Evolutionary conservation across 2,888 invertebrate genomes (phyloP).

Genomic region (Microctonus aethiopoides): DNA sequence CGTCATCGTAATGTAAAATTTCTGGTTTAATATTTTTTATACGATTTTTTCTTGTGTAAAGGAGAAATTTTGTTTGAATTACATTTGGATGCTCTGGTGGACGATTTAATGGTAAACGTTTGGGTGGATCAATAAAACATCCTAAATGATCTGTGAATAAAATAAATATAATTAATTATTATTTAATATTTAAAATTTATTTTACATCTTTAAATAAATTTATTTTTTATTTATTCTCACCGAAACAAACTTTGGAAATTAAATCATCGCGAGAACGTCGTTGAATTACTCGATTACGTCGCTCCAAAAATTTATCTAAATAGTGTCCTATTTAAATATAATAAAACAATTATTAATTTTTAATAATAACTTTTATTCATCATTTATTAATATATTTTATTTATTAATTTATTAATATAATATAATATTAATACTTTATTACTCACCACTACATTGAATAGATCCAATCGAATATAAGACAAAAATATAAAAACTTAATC

Average conservation of each 20-base stretch:
- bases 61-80: conserved; percentile 70
- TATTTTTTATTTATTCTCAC: conserved; percentile 44
- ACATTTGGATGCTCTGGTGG: conserved; percentile 70
- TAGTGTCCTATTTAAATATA: conserved; percentile 14
- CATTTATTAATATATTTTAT: too few relatives aligned
- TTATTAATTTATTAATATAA: too few relatives aligned
- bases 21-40: conserved; percentile 60
- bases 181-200: too few relatives aligned
- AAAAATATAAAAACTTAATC: background rate
- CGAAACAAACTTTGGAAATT: conserved; percentile 58
- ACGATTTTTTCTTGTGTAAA: conserved; percentile 67
- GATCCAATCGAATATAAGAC: background rate
- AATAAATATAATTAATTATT: conserved; percentile 65
- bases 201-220: conserved; percentile 62
- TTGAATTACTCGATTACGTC: conserved; percentile 49
- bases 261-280: conserved; percentile 53
- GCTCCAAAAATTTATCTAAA: conserved; percentile 48
- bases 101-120: conserved; percentile 69
- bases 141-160: conserved; percentile 69
- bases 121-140: conserved; percentile 70
- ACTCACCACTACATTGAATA: background rate
- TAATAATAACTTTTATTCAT: background rate
- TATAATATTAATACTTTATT: too few relatives aligned
- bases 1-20: conserved; percentile 68
- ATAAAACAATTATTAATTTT: background rate